These are phyloP conservation scores for Halichoeres trimaculatus DNA, from an alignment of 2,113 vertebrate species.

Conservation along the genomic window DNA sequence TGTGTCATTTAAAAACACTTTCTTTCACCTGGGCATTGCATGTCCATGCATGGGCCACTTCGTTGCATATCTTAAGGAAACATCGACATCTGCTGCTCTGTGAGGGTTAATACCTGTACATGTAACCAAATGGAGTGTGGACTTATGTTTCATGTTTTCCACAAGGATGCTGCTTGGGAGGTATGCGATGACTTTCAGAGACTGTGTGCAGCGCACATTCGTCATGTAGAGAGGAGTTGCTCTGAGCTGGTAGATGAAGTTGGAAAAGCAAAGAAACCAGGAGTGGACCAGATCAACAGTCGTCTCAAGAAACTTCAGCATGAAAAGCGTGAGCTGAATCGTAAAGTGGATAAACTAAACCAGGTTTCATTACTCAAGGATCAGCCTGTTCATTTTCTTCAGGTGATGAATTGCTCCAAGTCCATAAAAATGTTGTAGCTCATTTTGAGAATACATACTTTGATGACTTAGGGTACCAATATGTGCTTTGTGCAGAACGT, in stretches of 20 bases:
- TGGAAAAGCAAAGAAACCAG: conserved; percentile 53
- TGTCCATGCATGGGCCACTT: no score
- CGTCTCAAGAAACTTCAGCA: conserved; percentile 22
- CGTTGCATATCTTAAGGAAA: no score
- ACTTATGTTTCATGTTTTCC: no score
- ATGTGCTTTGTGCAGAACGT: neutral
- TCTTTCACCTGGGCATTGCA: no score
- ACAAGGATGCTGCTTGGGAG: conserved; percentile 40
- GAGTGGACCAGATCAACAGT: conserved; percentile 30
- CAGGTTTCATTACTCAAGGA: conserved; percentile 52
- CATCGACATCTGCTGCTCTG: no score
- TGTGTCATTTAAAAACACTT: no score
- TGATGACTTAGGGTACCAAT: neutral
- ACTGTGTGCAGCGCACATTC: conserved; percentile 13
- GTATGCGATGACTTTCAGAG: conserved; percentile 45
- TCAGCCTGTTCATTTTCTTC: conserved; percentile 65
- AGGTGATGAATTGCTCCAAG: conserved; percentile 39
- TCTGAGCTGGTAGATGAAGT: conserved; percentile 49
- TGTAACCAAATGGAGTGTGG: no score
- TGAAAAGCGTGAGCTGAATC: conserved; percentile 56
- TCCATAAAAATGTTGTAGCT: no score
- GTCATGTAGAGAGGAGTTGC: conserved; percentile 32
- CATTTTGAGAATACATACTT: neutral
- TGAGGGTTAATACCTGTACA: no score
- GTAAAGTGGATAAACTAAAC: conserved; percentile 39